Evolutionary conservation across 1,140 invertebrate species (phyloP).

Genomic region (Aphidius gifuensis): DNA sequence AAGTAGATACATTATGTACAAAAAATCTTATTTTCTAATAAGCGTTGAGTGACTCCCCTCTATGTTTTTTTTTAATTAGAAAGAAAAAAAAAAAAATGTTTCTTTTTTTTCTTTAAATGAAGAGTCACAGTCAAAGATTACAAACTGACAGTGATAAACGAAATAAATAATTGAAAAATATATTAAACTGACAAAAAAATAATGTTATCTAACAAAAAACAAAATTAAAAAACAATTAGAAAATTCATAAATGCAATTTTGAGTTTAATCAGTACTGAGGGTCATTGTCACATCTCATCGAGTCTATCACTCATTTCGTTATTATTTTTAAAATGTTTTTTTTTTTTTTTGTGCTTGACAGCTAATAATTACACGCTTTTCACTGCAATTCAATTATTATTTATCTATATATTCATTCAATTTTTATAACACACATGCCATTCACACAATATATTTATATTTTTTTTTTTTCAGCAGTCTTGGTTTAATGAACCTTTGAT

Average conservation of each 20-base stretch:
- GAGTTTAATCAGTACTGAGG: no score
- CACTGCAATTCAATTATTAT: conserved; percentile 16
- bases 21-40: conserved; percentile 51
- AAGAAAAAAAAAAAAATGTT: not conserved
- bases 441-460: no score
- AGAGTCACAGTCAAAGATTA: not conserved
- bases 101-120: not conserved
- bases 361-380: conserved; percentile 16
- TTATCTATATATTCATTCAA: not conserved
- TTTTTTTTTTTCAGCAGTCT: no score
- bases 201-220: no score
- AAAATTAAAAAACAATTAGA: no score
- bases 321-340: no score
- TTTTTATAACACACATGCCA: no score
- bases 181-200: no score
- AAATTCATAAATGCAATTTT: no score
- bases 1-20: conserved; percentile 53
- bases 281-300: not conserved
- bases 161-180: no score
- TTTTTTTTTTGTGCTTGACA: not conserved
- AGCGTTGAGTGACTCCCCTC: conserved; percentile 49
- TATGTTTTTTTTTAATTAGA: not conserved
- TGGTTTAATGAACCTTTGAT: no score
- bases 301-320: conserved; percentile 3
- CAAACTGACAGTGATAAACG: no score